These are phyloP conservation scores for Nansenia antarctica DNA, from an alignment of 2,113 vertebrate genomes.

Conservation along the genomic window DNA sequence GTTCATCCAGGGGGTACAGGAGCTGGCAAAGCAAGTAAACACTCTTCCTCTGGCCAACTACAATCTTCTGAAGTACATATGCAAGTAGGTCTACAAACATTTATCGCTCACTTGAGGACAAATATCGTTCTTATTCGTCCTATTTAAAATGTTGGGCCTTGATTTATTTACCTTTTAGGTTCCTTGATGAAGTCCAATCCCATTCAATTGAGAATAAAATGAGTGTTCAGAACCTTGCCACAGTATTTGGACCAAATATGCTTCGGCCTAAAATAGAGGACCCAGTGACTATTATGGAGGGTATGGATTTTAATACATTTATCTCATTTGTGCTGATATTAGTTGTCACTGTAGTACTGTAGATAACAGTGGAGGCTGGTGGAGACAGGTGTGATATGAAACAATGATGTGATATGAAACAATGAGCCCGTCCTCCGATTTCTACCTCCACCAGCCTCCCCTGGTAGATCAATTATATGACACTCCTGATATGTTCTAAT, in stretches of 20 bases:
- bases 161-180: constrained; percentile 80
- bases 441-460: too few species aligned
- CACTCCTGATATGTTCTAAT: neutral
- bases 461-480: neutral
- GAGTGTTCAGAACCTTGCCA: constrained; percentile 96
- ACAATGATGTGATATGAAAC: too few species aligned
- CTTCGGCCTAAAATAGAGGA: constrained; percentile 92
- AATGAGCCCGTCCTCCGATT: too few species aligned
- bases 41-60: constrained; percentile 91
- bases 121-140: neutral
- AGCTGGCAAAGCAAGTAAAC: constrained; percentile 87
- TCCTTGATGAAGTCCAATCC: constrained; percentile 96
- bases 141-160: neutral
- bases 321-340: neutral
- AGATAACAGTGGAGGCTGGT: too few species aligned
- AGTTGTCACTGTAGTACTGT: neutral
- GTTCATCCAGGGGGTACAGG: constrained; percentile 83
- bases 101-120: neutral
- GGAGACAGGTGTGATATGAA: too few species aligned
- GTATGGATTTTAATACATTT: constrained; percentile 57
- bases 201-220: constrained; percentile 92
- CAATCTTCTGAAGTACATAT: constrained; percentile 95
- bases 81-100: constrained; percentile 84
- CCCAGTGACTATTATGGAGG: constrained; percentile 94
- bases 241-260: constrained; percentile 96